Percentiles rank a stretch among this genome's conserved stretches.
These are phyloP conservation scores for Boulengeromyrus knoepffleri DNA, from an alignment of 2,113 vertebrate genomes.

Conservation along the genomic window DNA sequence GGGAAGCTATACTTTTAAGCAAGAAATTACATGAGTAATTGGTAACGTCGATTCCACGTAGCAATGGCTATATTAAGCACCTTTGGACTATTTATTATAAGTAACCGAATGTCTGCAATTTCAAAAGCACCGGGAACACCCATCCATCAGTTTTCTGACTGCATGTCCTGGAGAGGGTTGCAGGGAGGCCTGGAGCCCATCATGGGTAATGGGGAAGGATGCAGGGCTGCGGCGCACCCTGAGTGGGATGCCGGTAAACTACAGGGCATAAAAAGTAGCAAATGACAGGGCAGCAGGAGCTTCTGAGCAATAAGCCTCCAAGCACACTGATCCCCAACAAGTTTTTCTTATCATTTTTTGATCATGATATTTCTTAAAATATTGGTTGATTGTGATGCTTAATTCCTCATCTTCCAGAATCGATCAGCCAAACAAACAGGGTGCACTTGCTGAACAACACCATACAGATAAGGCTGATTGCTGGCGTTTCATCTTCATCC, in stretches of 20 bases:
- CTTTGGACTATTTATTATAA: neutral
- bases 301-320: neutral
- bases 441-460: neutral
- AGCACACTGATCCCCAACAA: neutral
- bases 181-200: neutral
- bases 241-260: neutral
- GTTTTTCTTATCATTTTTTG: neutral
- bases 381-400: neutral
- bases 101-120: neutral
- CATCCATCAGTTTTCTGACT: neutral
- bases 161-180: neutral
- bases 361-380: neutral
- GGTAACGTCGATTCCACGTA: neutral
- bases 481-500: neutral
- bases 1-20: neutral
- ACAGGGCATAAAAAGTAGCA: neutral
- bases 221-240: neutral
- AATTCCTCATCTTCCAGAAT: neutral
- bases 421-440: neutral
- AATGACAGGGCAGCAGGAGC: neutral
- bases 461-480: neutral
- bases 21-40: neutral
- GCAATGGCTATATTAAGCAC: neutral
- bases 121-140: neutral
- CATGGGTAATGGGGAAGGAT: neutral